Percentiles rank a stretch among this genome's conserved stretches.
phyloP scores from a whole-genome alignment of 2,888 invertebrate genomes.

The Sphaerophoria rueppellii region DNA sequence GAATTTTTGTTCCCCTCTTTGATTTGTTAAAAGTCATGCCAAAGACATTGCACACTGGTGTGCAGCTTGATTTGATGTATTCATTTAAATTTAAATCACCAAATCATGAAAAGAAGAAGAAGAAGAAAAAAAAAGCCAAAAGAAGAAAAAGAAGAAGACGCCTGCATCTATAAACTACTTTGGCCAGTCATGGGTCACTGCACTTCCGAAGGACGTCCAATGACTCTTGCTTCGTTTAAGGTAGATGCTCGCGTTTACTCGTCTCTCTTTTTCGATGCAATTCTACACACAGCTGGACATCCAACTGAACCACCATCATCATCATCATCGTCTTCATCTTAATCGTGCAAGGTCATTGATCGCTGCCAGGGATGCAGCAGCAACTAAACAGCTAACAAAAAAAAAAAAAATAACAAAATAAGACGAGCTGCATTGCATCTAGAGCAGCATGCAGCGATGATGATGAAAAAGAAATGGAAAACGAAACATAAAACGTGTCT shows the following conservation, averaged over 20 bases:
- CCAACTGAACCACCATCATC: conserved; percentile 24
- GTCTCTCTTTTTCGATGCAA: conserved; percentile 40
- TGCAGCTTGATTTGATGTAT: conserved; percentile 68
- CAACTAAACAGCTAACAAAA: conserved; percentile 6
- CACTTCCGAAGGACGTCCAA: conserved; percentile 71
- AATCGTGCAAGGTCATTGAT: conserved; percentile 57
- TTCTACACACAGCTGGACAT: conserved; percentile 68
- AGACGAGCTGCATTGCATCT: conserved; percentile 44
- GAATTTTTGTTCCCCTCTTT: conserved; percentile 16
- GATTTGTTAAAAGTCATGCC: conserved; percentile 6
- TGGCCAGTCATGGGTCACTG: conserved; percentile 62
- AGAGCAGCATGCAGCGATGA: conserved; percentile 40
- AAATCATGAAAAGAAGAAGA: conserved; percentile 57
- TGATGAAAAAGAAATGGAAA: conserved; percentile 43
- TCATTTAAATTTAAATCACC: conserved; percentile 72
- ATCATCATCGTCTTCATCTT: conserved; percentile 39
- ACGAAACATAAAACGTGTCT: conserved; percentile 24
- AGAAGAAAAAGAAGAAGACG: conserved; percentile 47
- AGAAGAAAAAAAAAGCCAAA: conserved; percentile 33
- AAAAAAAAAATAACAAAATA: conserved; percentile 8
- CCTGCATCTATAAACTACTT: conserved; percentile 33
- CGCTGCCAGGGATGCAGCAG: conserved; percentile 58
- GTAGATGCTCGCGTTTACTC: background rate
- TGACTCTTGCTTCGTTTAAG: conserved; percentile 38
- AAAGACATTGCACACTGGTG: background rate